Evolutionary conservation across 2,888 invertebrate genomes (phyloP).

Genomic region (Drosophila infuscata): DNA sequence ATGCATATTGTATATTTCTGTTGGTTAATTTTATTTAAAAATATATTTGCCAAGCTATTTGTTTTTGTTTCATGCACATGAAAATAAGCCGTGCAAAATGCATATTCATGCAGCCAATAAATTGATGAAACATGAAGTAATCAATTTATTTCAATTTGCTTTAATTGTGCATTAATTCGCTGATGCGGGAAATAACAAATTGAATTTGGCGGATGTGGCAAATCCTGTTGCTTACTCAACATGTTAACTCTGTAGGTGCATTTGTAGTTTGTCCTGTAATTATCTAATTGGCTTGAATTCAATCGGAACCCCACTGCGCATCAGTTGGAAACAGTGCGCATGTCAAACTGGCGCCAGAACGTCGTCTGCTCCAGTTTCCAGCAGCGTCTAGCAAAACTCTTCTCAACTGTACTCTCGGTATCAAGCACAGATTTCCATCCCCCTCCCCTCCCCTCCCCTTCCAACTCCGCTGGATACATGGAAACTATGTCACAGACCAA

Average conservation of each 20-base stretch:
- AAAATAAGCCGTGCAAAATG: slow-evolving; percentile 21
- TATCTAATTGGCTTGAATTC: slow-evolving; percentile 69
- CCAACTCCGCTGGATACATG: slow-evolving; percentile 5
- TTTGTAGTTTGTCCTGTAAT: slow-evolving; percentile 52
- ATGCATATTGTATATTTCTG: slow-evolving; percentile 37
- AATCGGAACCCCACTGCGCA: slow-evolving; percentile 49
- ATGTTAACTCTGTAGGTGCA: not conserved
- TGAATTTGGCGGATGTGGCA: slow-evolving; percentile 1
- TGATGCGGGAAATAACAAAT: not conserved
- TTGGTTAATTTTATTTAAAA: slow-evolving; percentile 34
- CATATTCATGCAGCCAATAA: slow-evolving; percentile 9
- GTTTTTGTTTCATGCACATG: slow-evolving; percentile 6
- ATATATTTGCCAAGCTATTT: slow-evolving; percentile 35
- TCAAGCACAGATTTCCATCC: slow-evolving; percentile 28
- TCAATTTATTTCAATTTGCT: slow-evolving; percentile 22
- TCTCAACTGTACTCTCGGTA: slow-evolving; percentile 29
- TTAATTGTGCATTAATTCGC: slow-evolving; percentile 13
- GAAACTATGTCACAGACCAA: slow-evolving; percentile 67
- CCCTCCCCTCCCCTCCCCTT: not conserved
- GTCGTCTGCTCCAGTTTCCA: slow-evolving; percentile 80
- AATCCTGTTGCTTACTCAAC: slow-evolving; percentile 33
- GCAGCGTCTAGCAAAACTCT: slow-evolving; percentile 35
- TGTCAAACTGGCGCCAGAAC: slow-evolving; percentile 78
- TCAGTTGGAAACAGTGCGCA: slow-evolving; percentile 59
- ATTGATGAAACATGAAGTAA: slow-evolving; percentile 11